Evolutionary conservation across 2,888 invertebrate species (phyloP).

Genomic region (Drosophila hawaiiensis): DNA sequence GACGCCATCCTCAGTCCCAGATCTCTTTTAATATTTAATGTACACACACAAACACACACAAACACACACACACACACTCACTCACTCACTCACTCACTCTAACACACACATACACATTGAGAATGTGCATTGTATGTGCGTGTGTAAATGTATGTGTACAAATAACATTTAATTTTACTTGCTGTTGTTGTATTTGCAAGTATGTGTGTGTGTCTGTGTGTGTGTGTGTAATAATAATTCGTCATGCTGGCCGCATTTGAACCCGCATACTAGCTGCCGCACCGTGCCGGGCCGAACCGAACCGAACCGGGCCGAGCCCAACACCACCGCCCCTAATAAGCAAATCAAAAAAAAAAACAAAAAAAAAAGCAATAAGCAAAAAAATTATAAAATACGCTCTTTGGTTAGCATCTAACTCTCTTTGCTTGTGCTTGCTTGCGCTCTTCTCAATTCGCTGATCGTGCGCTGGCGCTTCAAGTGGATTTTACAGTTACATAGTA

Average conservation of each 20-base stretch:
- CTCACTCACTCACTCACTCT: not conserved
- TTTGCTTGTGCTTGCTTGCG: conserved; percentile 12
- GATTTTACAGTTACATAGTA: conserved; percentile 74
- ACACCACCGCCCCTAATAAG: conserved; percentile 75
- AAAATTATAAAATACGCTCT: conserved; percentile 37
- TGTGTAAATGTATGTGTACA: conserved; percentile 46
- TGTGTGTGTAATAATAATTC: conserved; percentile 71
- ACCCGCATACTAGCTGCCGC: conserved; percentile 73
- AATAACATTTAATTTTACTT: conserved; percentile 70
- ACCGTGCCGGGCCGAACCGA: conserved; percentile 43
- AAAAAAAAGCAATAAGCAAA: conserved; percentile 14
- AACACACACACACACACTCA: conserved; percentile 20
- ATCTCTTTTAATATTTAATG: conserved; percentile 59
- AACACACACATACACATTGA: conserved; percentile 32
- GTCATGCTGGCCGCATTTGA: conserved; percentile 80
- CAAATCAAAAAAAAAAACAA: conserved; percentile 38
- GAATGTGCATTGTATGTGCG: conserved; percentile 63
- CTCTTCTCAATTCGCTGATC: conserved; percentile 53
- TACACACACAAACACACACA: conserved; percentile 12
- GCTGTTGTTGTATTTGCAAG: conserved; percentile 4
- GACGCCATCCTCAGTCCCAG: conserved; percentile 55
- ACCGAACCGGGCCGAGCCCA: conserved; percentile 59
- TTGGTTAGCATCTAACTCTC: conserved; percentile 41
- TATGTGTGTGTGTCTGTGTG: conserved; percentile 57
- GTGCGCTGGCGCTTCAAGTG: conserved; percentile 68